Evolutionary conservation across 2,888 invertebrate genomes (phyloP).

Genomic region (Apoda limacodes): DNA sequence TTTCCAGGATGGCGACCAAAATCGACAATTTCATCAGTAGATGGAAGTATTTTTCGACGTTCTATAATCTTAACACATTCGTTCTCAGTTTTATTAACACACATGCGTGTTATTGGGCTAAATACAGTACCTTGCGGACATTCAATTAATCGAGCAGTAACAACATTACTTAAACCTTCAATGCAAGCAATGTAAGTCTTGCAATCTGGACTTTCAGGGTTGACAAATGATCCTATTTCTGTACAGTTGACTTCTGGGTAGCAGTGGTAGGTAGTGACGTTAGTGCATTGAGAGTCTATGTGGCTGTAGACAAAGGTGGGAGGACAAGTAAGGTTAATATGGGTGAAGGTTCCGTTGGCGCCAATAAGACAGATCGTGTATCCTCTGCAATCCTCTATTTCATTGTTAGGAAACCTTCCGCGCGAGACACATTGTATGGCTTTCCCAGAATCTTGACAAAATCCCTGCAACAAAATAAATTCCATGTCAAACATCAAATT

Average conservation of each 20-base stretch:
- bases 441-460: conserved; percentile 28
- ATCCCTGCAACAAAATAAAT: conserved; percentile 35
- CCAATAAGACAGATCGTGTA: conserved; percentile 46
- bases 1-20: no score
- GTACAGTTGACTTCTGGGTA: conserved; percentile 35
- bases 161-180: conserved; percentile 30
- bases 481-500: no score
- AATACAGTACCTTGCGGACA: conserved; percentile 36
- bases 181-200: conserved; percentile 39
- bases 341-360: conserved; percentile 31
- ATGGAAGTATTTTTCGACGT: conserved; percentile 2
- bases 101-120: conserved; percentile 23
- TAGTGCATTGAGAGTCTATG: conserved; percentile 43
- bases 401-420: conserved; percentile 46
- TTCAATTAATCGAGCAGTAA: conserved; percentile 35
- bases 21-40: conserved; percentile 1
- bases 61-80: conserved; percentile 20
- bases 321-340: conserved; percentile 46
- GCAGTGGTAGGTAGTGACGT: conserved; percentile 43
- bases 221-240: conserved; percentile 28
- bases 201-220: conserved; percentile 27
- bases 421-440: conserved; percentile 32
- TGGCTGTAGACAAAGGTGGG: conserved; percentile 44
- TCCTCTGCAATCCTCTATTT: conserved; percentile 38
- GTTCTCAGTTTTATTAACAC: conserved; percentile 32